These are phyloP conservation scores for Taurulus bubalis DNA, from an alignment of 2,113 vertebrate species.

Conservation along the genomic window DNA sequence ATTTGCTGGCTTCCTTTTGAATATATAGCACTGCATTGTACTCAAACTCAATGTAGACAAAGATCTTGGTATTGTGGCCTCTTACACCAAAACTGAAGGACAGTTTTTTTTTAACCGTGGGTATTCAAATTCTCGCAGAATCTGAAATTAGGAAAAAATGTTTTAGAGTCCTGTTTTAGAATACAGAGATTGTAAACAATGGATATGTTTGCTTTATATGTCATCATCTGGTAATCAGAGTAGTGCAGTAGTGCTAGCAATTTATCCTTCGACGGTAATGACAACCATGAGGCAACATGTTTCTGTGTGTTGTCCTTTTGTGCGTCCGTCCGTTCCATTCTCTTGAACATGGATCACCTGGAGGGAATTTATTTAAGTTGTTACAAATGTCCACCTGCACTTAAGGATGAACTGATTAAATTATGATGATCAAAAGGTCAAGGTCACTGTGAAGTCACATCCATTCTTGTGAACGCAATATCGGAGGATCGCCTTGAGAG, in stretches of 20 bases:
- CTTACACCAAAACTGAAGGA: neutral
- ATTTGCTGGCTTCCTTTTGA: slow-evolving; percentile 26
- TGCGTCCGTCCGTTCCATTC: neutral
- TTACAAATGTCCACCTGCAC: neutral
- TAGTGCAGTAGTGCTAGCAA: neutral
- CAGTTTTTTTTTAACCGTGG: neutral
- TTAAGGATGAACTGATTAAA: neutral
- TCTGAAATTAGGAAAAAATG: neutral
- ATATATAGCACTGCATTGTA: slow-evolving; percentile 4
- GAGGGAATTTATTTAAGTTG: neutral
- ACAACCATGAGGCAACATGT: neutral
- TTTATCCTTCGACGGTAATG: neutral
- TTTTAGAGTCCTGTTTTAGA: neutral
- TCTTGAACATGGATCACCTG: neutral
- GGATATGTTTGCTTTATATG: neutral
- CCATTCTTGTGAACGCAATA: too few species aligned
- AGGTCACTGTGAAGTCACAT: neutral
- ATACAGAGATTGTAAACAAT: neutral
- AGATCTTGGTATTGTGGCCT: neutral
- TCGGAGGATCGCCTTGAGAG: too few species aligned
- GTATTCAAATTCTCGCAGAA: neutral
- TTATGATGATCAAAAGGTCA: neutral
- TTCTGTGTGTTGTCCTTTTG: neutral
- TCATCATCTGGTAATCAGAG: neutral
- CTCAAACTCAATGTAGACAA: slow-evolving; percentile 1